Evolutionary conservation across 2,113 vertebrate species (phyloP), one percentile per base, ranked within the genome.

Genomic region (Lagopus muta): DNA sequence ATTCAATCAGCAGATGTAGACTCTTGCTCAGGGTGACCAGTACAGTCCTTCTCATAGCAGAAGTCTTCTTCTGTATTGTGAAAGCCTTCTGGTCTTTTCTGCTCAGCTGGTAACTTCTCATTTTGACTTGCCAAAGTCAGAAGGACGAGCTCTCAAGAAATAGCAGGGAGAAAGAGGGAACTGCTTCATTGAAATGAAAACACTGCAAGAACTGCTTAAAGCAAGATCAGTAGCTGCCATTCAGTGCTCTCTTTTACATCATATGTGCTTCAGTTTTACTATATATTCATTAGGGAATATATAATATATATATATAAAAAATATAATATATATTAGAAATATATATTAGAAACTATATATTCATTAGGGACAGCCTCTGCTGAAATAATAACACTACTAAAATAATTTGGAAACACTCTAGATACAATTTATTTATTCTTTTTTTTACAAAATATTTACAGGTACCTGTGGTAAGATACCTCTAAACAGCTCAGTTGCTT

Each of bases 1-100:
- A 28, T 52, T 93, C n/a, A 55, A 66, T 65, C 27, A 83, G 42
- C 14, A 90, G 86, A 81, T 70, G 43, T 16, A 65, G 73, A 47
- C n/a, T 79, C 17, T 36, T 28, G 17, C 52, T 66, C 58, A 65
- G 45, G 30, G 20, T 52, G 64, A 87, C 28, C 48, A 55, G 50
- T 75, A 80, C 25, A 84, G 55, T 77, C 55, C 77, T 71, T 73
- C 64, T 79, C 72, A 25, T 43, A 38, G 13, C 34, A 88, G 60
- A 81, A 86, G 0, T 22, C 3, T n/a, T n/a, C 28, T 71, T 20
- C 38, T 7, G 24, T 48, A 62, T 34, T 57, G 16, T 48, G 36
- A 50, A 91, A 85, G 3, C 13, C 25, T 54, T 42, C 50, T 80
- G 15, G 13, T 36, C 16, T 58, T 76, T 77, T 71, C 32, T 60